Conservation (phyloP, 2,113 vertebrate genomes). For the Acanthisitta chloris region DNA sequence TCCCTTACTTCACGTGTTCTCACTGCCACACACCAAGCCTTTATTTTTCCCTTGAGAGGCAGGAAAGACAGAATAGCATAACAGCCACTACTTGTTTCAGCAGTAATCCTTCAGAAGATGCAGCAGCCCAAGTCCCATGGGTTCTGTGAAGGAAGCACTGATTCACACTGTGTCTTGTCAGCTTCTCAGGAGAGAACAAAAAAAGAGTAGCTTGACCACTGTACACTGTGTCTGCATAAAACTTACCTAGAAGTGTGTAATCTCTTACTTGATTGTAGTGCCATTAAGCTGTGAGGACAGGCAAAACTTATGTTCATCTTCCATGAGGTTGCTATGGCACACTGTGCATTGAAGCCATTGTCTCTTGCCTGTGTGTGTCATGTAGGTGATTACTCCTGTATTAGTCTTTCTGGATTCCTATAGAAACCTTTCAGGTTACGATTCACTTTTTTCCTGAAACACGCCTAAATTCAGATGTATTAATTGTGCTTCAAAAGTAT, state of each 20-base stretch:
- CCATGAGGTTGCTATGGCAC: not conserved
- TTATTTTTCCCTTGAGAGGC: not conserved
- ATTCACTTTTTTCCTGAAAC: not conserved
- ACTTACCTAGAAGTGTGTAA: not conserved
- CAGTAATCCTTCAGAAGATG: not conserved
- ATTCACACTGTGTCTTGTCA: not conserved
- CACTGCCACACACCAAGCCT: not conserved
- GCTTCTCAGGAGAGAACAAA: not conserved
- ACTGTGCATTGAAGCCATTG: rapidly evolving
- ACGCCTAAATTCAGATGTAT: not conserved
- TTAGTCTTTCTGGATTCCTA: not conserved
- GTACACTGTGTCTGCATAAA: not conserved
- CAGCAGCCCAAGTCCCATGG: not conserved
- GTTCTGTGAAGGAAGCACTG: not conserved
- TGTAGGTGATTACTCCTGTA: not conserved
- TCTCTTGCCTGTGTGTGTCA: not conserved
- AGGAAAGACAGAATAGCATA: not conserved
- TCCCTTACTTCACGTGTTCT: not conserved
- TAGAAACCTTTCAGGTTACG: not conserved
- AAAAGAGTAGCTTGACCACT: not conserved
- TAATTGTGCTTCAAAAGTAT: not conserved
- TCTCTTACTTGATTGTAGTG: not conserved
- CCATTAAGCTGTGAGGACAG: not conserved
- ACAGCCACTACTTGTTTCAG: not conserved
- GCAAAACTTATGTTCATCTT: not conserved